A percentile compares a stretch with the other conserved stretches of the same genome.
Evolutionary conservation across 2,888 invertebrate species (phyloP).

Genomic region (Laspeyria flexula): DNA sequence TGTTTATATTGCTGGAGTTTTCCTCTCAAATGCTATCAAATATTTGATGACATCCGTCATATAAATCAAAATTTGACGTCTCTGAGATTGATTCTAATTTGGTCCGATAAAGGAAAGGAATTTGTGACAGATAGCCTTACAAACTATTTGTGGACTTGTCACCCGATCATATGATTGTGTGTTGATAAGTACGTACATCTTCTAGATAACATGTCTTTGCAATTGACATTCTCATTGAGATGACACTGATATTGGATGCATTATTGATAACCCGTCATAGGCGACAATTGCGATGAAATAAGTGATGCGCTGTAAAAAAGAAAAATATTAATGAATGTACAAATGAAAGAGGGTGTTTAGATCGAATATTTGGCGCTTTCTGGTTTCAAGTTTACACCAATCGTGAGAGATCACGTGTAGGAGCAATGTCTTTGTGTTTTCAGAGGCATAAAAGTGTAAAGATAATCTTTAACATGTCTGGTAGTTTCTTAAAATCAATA

Average conservation of each 20-base stretch:
- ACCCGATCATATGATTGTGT: conserved; percentile 5
- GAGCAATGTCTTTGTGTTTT: no score
- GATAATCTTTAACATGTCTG: no score
- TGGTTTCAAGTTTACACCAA: no score
- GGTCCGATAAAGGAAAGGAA: not conserved
- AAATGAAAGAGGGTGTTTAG: no score
- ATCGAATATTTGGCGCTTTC: no score
- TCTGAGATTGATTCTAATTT: not conserved
- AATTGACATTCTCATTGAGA: conserved; percentile 1
- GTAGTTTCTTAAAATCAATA: no score
- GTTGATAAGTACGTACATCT: conserved; percentile 4
- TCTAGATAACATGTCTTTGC: conserved; percentile 1
- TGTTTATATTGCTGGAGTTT: not conserved
- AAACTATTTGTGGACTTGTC: not conserved
- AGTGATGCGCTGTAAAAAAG: no score
- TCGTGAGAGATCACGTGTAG: no score
- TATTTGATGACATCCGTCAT: not conserved
- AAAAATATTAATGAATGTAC: no score
- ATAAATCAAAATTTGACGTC: not conserved
- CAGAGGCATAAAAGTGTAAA: no score
- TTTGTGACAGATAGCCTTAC: not conserved
- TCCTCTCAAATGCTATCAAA: no score
- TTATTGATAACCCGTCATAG: not conserved
- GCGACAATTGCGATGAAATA: no score
- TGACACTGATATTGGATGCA: conserved; percentile 5